Evolutionary conservation across 2,888 invertebrate genomes (phyloP).

Genomic region (Caradrina clavipalpis): DNA sequence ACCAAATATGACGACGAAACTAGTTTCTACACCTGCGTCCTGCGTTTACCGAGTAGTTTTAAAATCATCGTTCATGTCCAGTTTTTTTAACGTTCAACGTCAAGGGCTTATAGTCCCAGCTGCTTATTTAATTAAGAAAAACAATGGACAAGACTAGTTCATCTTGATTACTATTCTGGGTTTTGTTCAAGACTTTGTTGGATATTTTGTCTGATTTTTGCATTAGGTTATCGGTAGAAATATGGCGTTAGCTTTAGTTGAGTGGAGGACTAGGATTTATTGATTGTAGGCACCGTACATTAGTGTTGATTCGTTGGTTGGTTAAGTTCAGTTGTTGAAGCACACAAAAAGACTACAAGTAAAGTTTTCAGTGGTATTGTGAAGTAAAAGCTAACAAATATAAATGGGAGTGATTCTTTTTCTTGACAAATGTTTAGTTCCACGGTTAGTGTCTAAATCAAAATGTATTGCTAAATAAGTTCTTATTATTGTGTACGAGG

Average conservation of each 20-base stretch:
- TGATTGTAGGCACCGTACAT: no score
- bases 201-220: not conserved
- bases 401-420: no score
- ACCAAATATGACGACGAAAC: slow-evolving; percentile 64
- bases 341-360: no score
- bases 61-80: slow-evolving; percentile 30
- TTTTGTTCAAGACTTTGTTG: slow-evolving; percentile 1
- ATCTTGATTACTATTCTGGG: slow-evolving; percentile 4
- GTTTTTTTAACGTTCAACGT: slow-evolving; percentile 25
- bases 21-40: slow-evolving; percentile 60
- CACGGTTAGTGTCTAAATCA: no score
- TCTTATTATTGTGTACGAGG: no score
- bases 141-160: slow-evolving; percentile 13
- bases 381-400: no score
- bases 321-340: no score
- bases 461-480: no score
- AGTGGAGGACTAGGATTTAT: no score
- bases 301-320: no score
- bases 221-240: not conserved
- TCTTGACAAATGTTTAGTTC: no score
- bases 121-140: slow-evolving; percentile 32
- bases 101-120: slow-evolving; percentile 22
- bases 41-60: slow-evolving; percentile 32
- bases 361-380: no score
- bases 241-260: not conserved